Conservation (phyloP, 2,888 invertebrate genomes). For the Apantesis nais region DNA sequence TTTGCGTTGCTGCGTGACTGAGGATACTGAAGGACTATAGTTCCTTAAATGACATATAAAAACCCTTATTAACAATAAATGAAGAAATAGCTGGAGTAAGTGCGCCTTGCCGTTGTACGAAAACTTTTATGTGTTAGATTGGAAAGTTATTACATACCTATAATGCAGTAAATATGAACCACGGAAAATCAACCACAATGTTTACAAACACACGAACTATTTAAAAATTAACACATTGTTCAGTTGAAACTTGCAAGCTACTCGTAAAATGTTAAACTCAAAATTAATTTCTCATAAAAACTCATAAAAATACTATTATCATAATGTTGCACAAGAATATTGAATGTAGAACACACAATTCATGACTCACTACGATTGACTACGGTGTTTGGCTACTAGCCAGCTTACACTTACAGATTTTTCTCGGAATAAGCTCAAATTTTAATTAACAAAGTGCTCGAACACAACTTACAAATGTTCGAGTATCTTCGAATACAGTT, state of each 20-base stretch:
- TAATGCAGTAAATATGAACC: neutral
- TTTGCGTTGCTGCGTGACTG: no score
- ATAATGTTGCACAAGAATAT: conserved; percentile 20
- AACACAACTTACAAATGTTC: neutral
- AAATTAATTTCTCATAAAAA: neutral
- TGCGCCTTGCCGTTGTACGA: no score
- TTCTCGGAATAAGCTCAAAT: conserved; percentile 13
- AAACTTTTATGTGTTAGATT: neutral
- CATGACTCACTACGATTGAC: conserved; percentile 24
- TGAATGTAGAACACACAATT: conserved; percentile 21
- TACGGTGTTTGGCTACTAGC: conserved; percentile 29
- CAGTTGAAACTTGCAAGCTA: neutral
- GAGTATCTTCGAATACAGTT: neutral
- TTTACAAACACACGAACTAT: neutral
- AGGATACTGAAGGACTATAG: no score
- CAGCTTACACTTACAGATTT: conserved; percentile 29
- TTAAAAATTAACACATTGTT: neutral
- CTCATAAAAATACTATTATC: neutral
- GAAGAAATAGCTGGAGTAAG: no score
- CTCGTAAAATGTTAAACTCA: neutral
- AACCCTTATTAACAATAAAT: no score
- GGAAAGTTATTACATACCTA: neutral
- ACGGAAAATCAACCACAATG: neutral
- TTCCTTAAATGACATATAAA: no score
- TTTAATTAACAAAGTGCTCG: conserved; percentile 11